These are phyloP conservation scores for Moxostoma hubbsi DNA, from an alignment of 2,797 vertebrate species.

Conservation along the genomic window DNA sequence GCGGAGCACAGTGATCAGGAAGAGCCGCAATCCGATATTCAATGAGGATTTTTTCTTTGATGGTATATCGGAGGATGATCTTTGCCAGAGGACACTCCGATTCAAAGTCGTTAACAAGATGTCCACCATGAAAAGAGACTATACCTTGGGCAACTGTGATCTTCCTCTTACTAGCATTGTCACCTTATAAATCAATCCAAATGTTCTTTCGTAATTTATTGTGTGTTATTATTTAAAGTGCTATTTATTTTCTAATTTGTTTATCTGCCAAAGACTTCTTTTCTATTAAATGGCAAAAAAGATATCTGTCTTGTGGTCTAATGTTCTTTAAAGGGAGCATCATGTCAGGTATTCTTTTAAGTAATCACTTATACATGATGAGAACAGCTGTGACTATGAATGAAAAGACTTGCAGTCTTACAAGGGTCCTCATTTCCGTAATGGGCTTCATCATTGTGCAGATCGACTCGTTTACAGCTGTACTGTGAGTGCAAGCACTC, in stretches of 20 bases:
- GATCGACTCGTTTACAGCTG: neutral
- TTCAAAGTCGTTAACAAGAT: slow-evolving; percentile 88
- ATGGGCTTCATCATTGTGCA: slow-evolving; percentile 31
- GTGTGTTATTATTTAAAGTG: slow-evolving; percentile 58
- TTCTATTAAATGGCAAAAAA: slow-evolving; percentile 70
- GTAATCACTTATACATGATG: slow-evolving; percentile 47
- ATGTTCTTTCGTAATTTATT: slow-evolving; percentile 28
- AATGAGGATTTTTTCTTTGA: slow-evolving; percentile 94
- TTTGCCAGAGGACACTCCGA: slow-evolving; percentile 77
- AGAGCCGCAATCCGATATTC: slow-evolving; percentile 87
- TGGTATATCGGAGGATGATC: slow-evolving; percentile 79
- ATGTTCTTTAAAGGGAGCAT: slow-evolving; percentile 23
- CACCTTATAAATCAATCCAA: slow-evolving; percentile 52
- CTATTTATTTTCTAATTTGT: slow-evolving; percentile 69
- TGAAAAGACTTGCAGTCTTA: slow-evolving; percentile 38
- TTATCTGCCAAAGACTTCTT: slow-evolving; percentile 65
- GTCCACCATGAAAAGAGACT: slow-evolving; percentile 85
- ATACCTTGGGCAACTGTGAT: slow-evolving; percentile 77
- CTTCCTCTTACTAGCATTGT: slow-evolving; percentile 76
- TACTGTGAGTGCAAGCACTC: neutral
- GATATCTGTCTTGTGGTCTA: slow-evolving; percentile 53
- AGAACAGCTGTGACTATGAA: slow-evolving; percentile 39
- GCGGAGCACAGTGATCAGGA: slow-evolving; percentile 85
- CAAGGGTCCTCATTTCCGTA: slow-evolving; percentile 32
- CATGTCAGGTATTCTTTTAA: slow-evolving; percentile 6